Evolutionary conservation across 2,113 vertebrate species (phyloP).

Genomic region (Pitta sordida): DNA sequence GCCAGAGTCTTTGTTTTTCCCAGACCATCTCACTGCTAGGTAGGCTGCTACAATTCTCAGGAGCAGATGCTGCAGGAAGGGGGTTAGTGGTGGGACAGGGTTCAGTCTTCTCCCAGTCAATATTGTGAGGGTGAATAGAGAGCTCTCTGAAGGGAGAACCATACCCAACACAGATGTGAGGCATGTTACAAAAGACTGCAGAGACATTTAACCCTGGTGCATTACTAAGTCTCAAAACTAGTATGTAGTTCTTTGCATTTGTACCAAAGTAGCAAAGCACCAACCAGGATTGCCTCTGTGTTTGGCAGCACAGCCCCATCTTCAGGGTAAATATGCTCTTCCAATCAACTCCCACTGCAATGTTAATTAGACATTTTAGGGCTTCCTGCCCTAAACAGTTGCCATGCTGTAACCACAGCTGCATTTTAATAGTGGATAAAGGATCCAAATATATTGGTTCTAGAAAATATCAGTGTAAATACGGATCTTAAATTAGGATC

Average conservation of each 20-base stretch:
- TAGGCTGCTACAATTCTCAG: neutral
- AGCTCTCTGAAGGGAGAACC: neutral
- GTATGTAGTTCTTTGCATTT: neutral
- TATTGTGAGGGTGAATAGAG: neutral
- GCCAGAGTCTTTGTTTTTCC: neutral
- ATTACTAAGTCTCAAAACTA: neutral
- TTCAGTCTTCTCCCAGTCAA: neutral
- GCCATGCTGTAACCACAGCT: neutral
- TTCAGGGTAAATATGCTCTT: conserved; percentile 26
- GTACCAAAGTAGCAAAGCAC: neutral
- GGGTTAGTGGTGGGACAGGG: neutral
- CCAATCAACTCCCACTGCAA: conserved; percentile 15
- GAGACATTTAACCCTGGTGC: neutral
- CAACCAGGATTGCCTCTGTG: neutral
- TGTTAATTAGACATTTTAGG: conserved; percentile 23
- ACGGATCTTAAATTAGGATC: neutral
- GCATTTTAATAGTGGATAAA: neutral
- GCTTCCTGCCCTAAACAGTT: conserved; percentile 5
- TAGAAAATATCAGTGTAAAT: neutral
- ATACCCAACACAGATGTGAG: neutral
- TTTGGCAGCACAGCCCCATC: neutral
- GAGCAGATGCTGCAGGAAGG: neutral
- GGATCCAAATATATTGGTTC: neutral
- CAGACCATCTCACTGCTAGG: neutral
- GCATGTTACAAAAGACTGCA: neutral